Conservation (phyloP, 2,113 vertebrate species). For the Alligator sinensis region DNA sequence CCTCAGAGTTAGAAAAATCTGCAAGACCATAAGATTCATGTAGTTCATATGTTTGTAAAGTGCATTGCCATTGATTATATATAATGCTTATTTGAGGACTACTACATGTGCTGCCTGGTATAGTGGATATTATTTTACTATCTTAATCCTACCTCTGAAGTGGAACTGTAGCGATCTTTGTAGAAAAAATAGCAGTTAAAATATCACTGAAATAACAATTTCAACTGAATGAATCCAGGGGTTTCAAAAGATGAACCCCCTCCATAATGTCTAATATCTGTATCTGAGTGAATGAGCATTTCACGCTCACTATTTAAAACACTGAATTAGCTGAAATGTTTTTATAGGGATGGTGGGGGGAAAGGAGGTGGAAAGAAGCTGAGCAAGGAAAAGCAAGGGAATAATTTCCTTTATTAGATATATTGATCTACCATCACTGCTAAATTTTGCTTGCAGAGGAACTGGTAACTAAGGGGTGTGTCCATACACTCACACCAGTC, state of each 20-base stretch:
- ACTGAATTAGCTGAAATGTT: not conserved
- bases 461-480: not conserved
- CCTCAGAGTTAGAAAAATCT: slow-evolving; percentile 7
- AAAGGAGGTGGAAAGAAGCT: slow-evolving; percentile 37
- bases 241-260: slow-evolving; percentile 22
- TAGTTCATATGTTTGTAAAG: not conserved
- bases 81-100: not conserved
- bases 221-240: rapidly evolving
- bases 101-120: not conserved
- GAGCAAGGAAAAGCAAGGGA: not conserved
- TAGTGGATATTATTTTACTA: not conserved
- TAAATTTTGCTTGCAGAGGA: slow-evolving; percentile 3
- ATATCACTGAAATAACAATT: not conserved
- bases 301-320: not conserved
- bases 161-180: not conserved
- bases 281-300: rapidly evolving
- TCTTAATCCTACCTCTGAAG: not conserved
- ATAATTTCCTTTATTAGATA: slow-evolving; percentile 28
- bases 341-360: not conserved
- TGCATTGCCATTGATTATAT: not conserved
- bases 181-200: not conserved
- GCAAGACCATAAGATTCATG: not conserved
- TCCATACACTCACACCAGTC: rapidly evolving
- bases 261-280: not conserved
- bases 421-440: slow-evolving; percentile 17